phyloP scores from a whole-genome alignment of 2,797 vertebrate species.

The Coregonus sp. region DNA sequence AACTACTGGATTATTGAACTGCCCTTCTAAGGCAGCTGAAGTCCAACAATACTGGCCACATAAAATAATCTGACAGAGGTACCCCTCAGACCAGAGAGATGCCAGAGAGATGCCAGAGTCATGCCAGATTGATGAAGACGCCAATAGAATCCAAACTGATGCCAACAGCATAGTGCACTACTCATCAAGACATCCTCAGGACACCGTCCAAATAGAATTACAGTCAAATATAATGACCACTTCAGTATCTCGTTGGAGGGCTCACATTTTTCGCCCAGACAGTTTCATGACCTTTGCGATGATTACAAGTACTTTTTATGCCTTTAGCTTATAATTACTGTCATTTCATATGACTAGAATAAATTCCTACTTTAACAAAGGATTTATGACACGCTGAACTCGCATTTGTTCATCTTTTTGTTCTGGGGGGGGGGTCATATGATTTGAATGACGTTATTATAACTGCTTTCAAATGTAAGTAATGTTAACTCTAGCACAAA shows the following conservation, averaged over 20 bases:
- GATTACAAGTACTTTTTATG: background rate
- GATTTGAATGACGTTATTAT: background rate
- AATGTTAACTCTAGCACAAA: background rate
- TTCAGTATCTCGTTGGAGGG: background rate
- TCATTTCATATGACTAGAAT: background rate
- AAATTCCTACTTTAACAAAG: background rate
- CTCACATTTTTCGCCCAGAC: background rate
- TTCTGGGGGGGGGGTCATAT: background rate
- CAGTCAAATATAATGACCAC: background rate
- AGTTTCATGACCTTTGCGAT: background rate
- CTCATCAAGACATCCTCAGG: constrained; percentile 26
- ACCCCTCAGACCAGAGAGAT: constrained; percentile 14
- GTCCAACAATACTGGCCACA: constrained; percentile 31
- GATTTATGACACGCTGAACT: background rate
- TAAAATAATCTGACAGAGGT: constrained; percentile 23
- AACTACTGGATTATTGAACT: constrained; percentile 70
- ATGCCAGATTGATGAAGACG: constrained; percentile 25
- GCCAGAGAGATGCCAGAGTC: too few relatives aligned
- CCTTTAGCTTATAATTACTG: background rate
- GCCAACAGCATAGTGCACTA: constrained; percentile 26
- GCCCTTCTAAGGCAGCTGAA: constrained; percentile 53
- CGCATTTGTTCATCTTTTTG: background rate
- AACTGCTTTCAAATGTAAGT: background rate
- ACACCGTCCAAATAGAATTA: constrained; percentile 13
- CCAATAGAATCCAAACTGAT: background rate